Evolutionary conservation across 2,113 vertebrate genomes (phyloP).

Genomic region (Montifringilla adamsi): DNA sequence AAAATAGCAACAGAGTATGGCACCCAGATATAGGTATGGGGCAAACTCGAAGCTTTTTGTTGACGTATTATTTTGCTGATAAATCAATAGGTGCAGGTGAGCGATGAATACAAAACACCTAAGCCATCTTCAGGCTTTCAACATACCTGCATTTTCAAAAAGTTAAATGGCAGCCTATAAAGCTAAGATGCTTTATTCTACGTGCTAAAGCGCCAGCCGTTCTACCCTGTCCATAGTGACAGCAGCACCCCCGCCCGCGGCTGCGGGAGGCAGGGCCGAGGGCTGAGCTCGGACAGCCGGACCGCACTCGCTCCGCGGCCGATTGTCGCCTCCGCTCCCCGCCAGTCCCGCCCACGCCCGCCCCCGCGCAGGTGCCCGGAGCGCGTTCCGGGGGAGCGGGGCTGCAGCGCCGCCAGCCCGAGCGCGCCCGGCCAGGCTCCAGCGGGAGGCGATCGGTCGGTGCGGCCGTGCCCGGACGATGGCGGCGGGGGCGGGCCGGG

Average conservation of each 20-base stretch:
- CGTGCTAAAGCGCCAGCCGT: fast-evolving
- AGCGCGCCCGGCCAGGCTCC: background rate
- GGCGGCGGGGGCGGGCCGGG: no score
- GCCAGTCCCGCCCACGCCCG: background rate
- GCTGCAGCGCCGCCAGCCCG: background rate
- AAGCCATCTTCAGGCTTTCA: background rate
- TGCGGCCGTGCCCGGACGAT: no score
- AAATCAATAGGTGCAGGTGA: background rate
- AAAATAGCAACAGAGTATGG: background rate
- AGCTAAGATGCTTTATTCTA: background rate
- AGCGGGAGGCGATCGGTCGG: no score
- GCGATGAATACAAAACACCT: background rate
- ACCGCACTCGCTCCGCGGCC: fast-evolving
- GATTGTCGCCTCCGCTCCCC: fast-evolving
- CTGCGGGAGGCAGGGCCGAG: background rate
- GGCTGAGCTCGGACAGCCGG: fast-evolving
- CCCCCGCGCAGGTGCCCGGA: background rate
- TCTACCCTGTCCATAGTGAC: fast-evolving
- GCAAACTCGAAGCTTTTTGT: background rate
- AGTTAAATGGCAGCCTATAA: background rate
- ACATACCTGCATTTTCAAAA: fast-evolving
- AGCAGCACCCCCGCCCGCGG: fast-evolving
- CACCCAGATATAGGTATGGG: background rate
- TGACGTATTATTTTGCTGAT: background rate
- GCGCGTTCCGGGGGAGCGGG: no score